These are phyloP conservation scores for Scortum barcoo DNA, from an alignment of 2,113 vertebrate genomes.

Conservation along the genomic window DNA sequence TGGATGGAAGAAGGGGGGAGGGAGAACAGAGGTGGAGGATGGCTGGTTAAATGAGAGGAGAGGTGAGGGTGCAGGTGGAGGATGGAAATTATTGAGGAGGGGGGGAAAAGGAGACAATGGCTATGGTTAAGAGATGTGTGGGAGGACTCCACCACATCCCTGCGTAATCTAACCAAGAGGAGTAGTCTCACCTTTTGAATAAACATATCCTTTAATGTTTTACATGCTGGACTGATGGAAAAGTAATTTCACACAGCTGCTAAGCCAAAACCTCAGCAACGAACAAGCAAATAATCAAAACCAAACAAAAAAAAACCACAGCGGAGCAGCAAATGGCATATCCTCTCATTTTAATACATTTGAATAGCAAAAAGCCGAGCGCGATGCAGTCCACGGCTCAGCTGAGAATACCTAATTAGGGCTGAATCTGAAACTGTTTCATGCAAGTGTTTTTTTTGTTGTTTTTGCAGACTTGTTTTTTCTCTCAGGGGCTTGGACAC, in stretches of 20 bases:
- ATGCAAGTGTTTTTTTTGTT: slow-evolving; percentile 6
- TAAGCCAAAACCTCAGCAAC: slow-evolving; percentile 13
- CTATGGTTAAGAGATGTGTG: background rate
- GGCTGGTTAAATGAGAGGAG: slow-evolving; percentile 34
- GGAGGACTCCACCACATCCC: background rate
- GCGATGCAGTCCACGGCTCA: background rate
- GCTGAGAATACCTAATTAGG: slow-evolving; percentile 30
- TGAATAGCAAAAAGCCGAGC: slow-evolving; percentile 59
- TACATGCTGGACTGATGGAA: background rate
- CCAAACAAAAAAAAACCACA: slow-evolving; percentile 30
- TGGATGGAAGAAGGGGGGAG: slow-evolving; percentile 6
- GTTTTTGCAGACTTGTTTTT: background rate
- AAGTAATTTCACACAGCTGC: background rate
- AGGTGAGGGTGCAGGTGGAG: slow-evolving; percentile 12
- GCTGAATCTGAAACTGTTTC: slow-evolving; percentile 15
- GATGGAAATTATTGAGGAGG: slow-evolving; percentile 2
- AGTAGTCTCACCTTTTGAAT: background rate
- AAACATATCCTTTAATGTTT: background rate
- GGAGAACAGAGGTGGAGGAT: slow-evolving; percentile 8
- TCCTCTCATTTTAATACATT: slow-evolving; percentile 53
- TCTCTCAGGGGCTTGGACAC: background rate
- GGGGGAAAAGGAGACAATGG: background rate
- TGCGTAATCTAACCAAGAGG: background rate
- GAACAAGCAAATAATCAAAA: slow-evolving; percentile 43
- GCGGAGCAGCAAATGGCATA: background rate